These are phyloP conservation scores for Echinops telfairi DNA, from an alignment of 2,113 vertebrate genomes.

Conservation along the genomic window DNA sequence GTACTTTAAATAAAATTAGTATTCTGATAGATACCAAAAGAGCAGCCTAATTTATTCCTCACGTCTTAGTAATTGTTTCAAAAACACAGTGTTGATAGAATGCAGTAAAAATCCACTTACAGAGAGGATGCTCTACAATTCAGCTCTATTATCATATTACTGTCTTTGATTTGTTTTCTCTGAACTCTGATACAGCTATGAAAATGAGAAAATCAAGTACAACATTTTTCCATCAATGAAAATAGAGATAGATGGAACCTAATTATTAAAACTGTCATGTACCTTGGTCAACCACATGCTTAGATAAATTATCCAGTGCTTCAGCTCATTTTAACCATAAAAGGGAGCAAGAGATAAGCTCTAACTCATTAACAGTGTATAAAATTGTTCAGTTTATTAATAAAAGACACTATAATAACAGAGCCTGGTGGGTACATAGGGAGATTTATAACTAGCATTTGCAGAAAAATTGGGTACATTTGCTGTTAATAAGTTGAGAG, in stretches of 20 bases:
- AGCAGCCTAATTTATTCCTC: slow-evolving; percentile 69
- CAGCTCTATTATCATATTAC: slow-evolving; percentile 81
- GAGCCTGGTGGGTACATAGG: slow-evolving; percentile 54
- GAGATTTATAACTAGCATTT: slow-evolving; percentile 78
- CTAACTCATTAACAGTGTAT: slow-evolving; percentile 73
- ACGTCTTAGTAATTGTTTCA: slow-evolving; percentile 74
- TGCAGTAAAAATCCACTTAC: slow-evolving; percentile 74
- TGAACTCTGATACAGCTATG: slow-evolving; percentile 80
- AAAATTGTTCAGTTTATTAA: slow-evolving; percentile 79
- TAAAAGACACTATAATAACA: slow-evolving; percentile 72
- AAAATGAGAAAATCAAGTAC: slow-evolving; percentile 86
- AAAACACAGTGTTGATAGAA: slow-evolving; percentile 67
- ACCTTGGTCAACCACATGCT: slow-evolving; percentile 79
- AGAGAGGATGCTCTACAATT: slow-evolving; percentile 74
- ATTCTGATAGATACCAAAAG: slow-evolving; percentile 67
- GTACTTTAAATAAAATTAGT: slow-evolving; percentile 71
- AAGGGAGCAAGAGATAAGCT: slow-evolving; percentile 70
- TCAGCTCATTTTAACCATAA: slow-evolving; percentile 65
- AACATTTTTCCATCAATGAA: slow-evolving; percentile 86
- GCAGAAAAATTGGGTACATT: slow-evolving; percentile 73
- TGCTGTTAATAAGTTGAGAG: slow-evolving; percentile 78
- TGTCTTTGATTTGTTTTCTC: slow-evolving; percentile 84
- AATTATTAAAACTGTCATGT: slow-evolving; percentile 83
- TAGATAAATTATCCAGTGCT: slow-evolving; percentile 76
- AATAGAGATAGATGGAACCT: slow-evolving; percentile 81